Evolutionary conservation across 2,888 invertebrate species (phyloP).

Genomic region (Eupithecia dodoneata): DNA sequence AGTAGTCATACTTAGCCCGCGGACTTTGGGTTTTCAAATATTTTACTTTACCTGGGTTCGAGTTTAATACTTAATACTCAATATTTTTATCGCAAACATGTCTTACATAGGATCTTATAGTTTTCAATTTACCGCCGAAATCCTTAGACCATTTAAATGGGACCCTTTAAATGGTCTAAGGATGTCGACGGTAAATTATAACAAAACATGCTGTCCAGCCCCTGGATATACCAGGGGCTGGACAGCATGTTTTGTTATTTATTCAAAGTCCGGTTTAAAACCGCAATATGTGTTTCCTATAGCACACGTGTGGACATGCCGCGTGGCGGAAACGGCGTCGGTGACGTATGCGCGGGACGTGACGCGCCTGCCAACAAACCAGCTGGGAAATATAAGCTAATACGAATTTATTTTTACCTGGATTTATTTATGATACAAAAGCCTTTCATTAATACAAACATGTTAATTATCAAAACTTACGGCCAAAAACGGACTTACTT

Average conservation of each 20-base stretch:
- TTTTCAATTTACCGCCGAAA: no score
- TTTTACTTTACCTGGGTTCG: neutral
- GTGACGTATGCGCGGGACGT: conserved; percentile 37
- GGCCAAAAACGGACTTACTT: no score
- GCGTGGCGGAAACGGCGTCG: conserved; percentile 30
- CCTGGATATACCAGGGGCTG: neutral
- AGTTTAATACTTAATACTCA: neutral
- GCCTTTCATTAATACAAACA: no score
- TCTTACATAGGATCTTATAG: no score
- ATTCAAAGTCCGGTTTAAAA: conserved; percentile 26
- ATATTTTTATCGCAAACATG: no score
- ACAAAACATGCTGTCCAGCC: no score
- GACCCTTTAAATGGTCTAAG: neutral
- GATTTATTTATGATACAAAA: neutral
- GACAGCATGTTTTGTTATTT: conserved; percentile 5
- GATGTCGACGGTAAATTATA: neutral
- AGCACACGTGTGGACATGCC: conserved; percentile 11
- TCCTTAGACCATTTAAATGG: no score
- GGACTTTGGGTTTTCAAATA: no score
- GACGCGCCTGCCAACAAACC: conserved; percentile 18
- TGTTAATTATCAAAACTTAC: no score
- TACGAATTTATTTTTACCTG: conserved; percentile 3
- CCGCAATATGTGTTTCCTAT: conserved; percentile 28
- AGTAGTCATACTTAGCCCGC: no score
- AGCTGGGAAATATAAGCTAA: neutral